A percentile compares a stretch with the other conserved stretches of the same genome.
These are phyloP conservation scores for Condylostylus longicornis DNA, from an alignment of 1,140 invertebrate genomes.

Conservation along the genomic window DNA sequence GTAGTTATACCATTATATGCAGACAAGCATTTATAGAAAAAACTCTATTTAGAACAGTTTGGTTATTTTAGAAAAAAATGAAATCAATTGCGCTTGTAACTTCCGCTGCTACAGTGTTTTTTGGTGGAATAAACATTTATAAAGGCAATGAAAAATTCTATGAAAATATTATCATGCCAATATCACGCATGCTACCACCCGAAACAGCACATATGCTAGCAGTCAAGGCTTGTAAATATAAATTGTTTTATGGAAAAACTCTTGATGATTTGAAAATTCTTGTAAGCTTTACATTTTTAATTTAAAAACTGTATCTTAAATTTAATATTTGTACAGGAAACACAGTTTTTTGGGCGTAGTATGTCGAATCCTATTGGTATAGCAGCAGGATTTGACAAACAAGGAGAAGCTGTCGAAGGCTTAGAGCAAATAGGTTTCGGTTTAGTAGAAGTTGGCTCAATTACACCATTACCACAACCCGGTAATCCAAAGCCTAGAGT, in stretches of 20 bases:
- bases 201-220: slow-evolving; percentile 68
- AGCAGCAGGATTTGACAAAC: slow-evolving; percentile 96
- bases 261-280: slow-evolving; percentile 44
- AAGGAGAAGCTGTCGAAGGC: slow-evolving; percentile 77
- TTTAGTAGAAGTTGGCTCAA: slow-evolving; percentile 91
- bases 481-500: slow-evolving; percentile 88
- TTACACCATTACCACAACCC: slow-evolving; percentile 81
- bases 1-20: too few relatives aligned
- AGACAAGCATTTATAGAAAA: too few relatives aligned
- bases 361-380: slow-evolving; percentile 86
- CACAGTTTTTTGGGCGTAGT: slow-evolving; percentile 50
- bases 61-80: too few relatives aligned
- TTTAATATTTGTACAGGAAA: slow-evolving; percentile 36
- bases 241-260: slow-evolving; percentile 44
- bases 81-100: too few relatives aligned
- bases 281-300: slow-evolving; percentile 33
- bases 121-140: too few relatives aligned
- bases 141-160: too few relatives aligned
- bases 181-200: slow-evolving; percentile 32
- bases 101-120: too few relatives aligned
- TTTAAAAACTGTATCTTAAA: slow-evolving; percentile 4
- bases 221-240: slow-evolving; percentile 56
- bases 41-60: too few relatives aligned
- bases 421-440: slow-evolving; percentile 80
- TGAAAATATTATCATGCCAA: slow-evolving; percentile 28